Evolutionary conservation across 64 coral and sea anemone species (phyloP).

Genomic region (Montipora efflorescens): DNA sequence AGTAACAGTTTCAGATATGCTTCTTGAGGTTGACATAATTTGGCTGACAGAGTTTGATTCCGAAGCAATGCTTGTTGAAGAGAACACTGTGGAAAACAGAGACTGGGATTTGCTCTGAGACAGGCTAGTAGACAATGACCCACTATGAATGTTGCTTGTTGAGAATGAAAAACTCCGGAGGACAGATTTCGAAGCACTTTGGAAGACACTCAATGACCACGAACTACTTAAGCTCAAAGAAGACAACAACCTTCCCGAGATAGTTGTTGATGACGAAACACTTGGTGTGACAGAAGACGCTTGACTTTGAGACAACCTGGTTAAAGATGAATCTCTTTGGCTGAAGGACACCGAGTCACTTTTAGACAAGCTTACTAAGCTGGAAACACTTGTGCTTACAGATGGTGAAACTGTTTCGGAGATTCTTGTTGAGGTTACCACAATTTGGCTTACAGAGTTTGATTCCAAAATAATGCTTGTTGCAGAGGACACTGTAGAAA

Average conservation of each 20-base stretch:
- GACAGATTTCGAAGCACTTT: background rate
- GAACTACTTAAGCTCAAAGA: background rate
- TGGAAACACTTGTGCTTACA: background rate
- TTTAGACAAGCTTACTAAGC: background rate
- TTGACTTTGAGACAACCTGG: background rate
- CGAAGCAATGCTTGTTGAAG: background rate
- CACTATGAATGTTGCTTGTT: background rate
- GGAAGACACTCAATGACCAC: background rate
- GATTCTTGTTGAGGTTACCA: background rate
- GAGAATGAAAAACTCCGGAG: background rate
- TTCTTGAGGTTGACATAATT: background rate
- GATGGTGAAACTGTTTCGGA: background rate
- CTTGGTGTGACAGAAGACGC: background rate
- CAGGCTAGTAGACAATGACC: background rate
- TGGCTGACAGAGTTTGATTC: background rate
- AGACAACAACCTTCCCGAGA: background rate
- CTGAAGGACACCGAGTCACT: background rate
- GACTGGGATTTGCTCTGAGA: background rate
- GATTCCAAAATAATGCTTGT: background rate
- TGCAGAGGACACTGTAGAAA: background rate
- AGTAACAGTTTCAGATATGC: background rate
- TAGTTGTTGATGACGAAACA: background rate
- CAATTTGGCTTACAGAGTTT: background rate
- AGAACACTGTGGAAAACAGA: background rate
- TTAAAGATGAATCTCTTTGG: background rate